Evolutionary conservation across 1,140 invertebrate genomes (phyloP).

Genomic region (Platyura marginata): DNA sequence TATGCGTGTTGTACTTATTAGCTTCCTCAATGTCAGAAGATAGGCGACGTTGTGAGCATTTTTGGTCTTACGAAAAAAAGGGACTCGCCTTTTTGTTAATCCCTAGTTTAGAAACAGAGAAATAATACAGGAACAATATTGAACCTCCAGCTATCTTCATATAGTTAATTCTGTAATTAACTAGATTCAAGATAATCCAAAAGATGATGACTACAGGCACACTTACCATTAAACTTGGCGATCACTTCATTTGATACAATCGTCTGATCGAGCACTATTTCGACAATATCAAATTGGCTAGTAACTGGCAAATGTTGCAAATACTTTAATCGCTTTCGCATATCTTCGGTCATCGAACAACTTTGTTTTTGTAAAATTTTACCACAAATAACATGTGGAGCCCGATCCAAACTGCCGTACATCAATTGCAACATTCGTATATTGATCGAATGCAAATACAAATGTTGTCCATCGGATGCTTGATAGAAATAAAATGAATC

Average conservation of each 20-base stretch:
- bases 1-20: no score
- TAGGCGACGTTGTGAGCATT: no score
- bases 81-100: no score
- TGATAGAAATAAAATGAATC: slow-evolving; percentile 78
- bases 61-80: no score
- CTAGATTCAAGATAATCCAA: neutral
- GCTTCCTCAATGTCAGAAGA: no score
- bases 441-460: slow-evolving; percentile 84
- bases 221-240: slow-evolving; percentile 41
- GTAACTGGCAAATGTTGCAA: slow-evolving; percentile 77
- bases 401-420: slow-evolving; percentile 63
- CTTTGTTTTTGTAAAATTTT: slow-evolving; percentile 69
- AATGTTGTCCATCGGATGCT: slow-evolving; percentile 76
- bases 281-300: slow-evolving; percentile 76
- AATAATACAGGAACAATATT: no score
- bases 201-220: slow-evolving; percentile 6
- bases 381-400: slow-evolving; percentile 52
- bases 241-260: slow-evolving; percentile 46
- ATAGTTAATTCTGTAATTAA: no score
- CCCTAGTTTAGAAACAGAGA: no score
- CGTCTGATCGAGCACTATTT: slow-evolving; percentile 45
- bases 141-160: no score
- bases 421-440: slow-evolving; percentile 72
- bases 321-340: slow-evolving; percentile 58
- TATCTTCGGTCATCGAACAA: slow-evolving; percentile 63